Evolutionary conservation across 2,113 vertebrate genomes (phyloP), one percentile per base, ranked within the genome.

Genomic region (Danionella cerebrum): DNA sequence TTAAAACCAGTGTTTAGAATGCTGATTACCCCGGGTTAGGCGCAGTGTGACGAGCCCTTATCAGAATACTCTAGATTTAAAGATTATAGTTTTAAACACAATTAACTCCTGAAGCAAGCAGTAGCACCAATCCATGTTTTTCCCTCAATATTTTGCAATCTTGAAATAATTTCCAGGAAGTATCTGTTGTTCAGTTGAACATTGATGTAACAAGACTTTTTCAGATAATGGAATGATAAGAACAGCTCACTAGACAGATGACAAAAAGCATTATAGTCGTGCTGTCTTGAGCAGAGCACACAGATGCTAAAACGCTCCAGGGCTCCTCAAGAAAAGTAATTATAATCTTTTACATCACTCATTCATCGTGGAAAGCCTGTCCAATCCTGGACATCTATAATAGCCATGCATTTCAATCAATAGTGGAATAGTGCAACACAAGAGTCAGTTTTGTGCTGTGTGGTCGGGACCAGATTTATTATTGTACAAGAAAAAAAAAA

Each of bases 381-480:
- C 57, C 48, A 35, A 73, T 63, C 65, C 35, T 24, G 1, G 41
- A 36, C 65, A 73, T 12, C 53, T 35, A 8, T 59, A 9, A 62
- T 13, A 42, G 52, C 42, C 36, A 16, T 45, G 52, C 39, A 55
- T 64, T 60, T 36, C 51, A 69, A 74, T 74, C 72, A 19, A 74
- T 74, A 33, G 44, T 31, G 65, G 55, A 74, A 51, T 47, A 36
- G 55, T 33, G 36, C 60, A 47, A 50, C 48, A 39, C 52, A 64
- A 67, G 39, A 53, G 7, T 22, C 19, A 36, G 63, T 48, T 44
- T 58, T 65, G 62, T 55, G 52, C 64, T 58, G 42, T 41, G 57
- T 62, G 50, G 62, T 64, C 58, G 11, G 68, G 67, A 45, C 22
- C 54, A 72, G 58, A 72, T 68, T 67, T 64, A 64, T n/a, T n/a